These are phyloP conservation scores for Drosophila bocqueti DNA, from an alignment of 1,140 invertebrate species.

Conservation along the genomic window DNA sequence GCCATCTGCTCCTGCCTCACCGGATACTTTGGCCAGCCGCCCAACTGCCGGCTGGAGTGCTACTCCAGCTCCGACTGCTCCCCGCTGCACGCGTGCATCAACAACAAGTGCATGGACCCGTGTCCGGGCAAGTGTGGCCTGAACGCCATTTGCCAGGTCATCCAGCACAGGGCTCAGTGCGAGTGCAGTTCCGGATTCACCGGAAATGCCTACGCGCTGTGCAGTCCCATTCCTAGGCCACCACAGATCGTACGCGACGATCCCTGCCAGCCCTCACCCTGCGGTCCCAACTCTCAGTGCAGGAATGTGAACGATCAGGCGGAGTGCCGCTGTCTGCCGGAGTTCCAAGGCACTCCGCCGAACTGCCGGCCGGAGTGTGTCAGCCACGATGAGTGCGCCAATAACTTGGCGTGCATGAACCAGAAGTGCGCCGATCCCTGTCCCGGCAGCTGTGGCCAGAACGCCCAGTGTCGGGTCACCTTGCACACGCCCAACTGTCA, in stretches of 20 bases:
- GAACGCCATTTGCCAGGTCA: slow-evolving; percentile 90
- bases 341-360: slow-evolving; percentile 88
- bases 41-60: slow-evolving; percentile 91
- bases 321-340: slow-evolving; percentile 87
- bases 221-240: slow-evolving; percentile 88
- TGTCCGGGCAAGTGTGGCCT: slow-evolving; percentile 92
- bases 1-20: slow-evolving; percentile 91
- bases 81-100: slow-evolving; percentile 89
- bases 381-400: slow-evolving; percentile 88
- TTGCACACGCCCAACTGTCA: slow-evolving; percentile 91
- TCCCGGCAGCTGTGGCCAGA: slow-evolving; percentile 90
- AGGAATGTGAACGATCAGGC: slow-evolving; percentile 87
- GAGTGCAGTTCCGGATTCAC: slow-evolving; percentile 89
- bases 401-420: slow-evolving; percentile 88
- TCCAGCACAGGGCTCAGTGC: slow-evolving; percentile 90
- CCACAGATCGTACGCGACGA: slow-evolving; percentile 81
- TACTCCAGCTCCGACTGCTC: slow-evolving; percentile 91
- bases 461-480: slow-evolving; percentile 90
- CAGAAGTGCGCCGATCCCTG: slow-evolving; percentile 91
- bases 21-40: slow-evolving; percentile 90
- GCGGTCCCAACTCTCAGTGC: slow-evolving; percentile 91
- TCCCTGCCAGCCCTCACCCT: slow-evolving; percentile 91
- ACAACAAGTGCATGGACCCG: slow-evolving; percentile 92
- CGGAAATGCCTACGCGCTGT: slow-evolving; percentile 92
- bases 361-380: slow-evolving; percentile 89